Percentiles rank a stretch among this genome's conserved stretches.
Conservation (phyloP, 2,888 invertebrate species). For the Drosophila birchii region DNA sequence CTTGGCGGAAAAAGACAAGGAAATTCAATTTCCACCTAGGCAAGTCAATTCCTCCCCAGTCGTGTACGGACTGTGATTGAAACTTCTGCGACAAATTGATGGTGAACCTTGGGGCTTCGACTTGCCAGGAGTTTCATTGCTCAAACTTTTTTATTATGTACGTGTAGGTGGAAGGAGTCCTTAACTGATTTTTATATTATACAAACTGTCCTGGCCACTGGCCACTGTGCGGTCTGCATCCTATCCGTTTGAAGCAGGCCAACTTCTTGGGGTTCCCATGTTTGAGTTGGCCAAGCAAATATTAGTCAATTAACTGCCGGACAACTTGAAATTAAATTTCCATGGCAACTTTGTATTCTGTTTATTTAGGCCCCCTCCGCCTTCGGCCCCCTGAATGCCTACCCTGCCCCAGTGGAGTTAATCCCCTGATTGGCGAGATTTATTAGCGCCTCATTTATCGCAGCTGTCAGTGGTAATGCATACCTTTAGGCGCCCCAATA, state of each 20-base stretch:
- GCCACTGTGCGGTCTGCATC: conserved; percentile 13
- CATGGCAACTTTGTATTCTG: conserved; percentile 12
- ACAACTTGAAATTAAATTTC: conserved; percentile 34
- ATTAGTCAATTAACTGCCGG: conserved; percentile 36
- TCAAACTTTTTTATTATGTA: conserved; percentile 23
- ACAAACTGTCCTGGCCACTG: conserved; percentile 3
- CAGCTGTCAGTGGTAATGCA: conserved; percentile 48
- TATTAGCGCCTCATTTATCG: conserved; percentile 63
- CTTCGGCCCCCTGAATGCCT: no score
- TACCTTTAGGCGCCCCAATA: conserved; percentile 57
- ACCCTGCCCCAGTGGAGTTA: conserved; percentile 1
- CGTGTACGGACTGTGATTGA: conserved; percentile 18
- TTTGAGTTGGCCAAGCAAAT: conserved; percentile 31
- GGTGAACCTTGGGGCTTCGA: conserved; percentile 3
- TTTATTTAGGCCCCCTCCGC: not conserved
- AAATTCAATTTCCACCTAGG: conserved; percentile 47
- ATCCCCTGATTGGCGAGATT: conserved; percentile 52
- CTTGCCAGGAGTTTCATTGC: not conserved
- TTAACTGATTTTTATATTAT: not conserved
- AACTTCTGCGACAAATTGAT: conserved; percentile 45
- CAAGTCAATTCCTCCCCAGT: conserved; percentile 13
- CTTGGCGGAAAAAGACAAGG: conserved; percentile 13
- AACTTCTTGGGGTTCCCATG: conserved; percentile 9
- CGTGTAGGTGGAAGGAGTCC: conserved; percentile 6
- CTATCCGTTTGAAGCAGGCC: conserved; percentile 1